Evolutionary conservation across 2,113 vertebrate species (phyloP).

Genomic region (Ctenomys sociabilis): DNA sequence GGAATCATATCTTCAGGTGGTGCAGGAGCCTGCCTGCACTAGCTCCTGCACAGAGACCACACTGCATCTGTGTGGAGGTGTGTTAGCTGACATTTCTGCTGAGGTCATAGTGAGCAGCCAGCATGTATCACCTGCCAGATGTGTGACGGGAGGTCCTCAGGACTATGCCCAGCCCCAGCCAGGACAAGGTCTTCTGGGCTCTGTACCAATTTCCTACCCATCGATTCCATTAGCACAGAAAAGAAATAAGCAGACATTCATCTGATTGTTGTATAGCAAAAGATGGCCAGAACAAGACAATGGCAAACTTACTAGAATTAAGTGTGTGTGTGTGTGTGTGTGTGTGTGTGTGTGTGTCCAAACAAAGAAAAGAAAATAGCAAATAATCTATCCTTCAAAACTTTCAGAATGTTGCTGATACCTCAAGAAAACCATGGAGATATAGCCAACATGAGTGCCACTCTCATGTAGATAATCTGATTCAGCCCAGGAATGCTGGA

Average conservation of each 20-base stretch:
- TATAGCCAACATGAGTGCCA: not conserved
- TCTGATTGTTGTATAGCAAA: not conserved
- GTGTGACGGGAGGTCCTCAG: not conserved
- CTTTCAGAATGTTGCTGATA: not conserved
- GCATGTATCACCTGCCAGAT: not conserved
- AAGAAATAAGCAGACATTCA: not conserved
- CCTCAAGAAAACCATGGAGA: not conserved
- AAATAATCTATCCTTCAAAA: not conserved
- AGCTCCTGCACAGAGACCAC: not conserved
- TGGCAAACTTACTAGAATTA: not conserved
- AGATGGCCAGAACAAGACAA: not conserved
- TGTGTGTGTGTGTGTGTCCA: not conserved
- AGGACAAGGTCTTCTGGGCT: not conserved
- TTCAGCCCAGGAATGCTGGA: not conserved
- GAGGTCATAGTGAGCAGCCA: not conserved
- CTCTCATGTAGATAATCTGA: not conserved
- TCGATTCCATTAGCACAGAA: not conserved
- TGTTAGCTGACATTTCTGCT: not conserved
- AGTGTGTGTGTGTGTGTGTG: not conserved
- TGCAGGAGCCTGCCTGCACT: not conserved
- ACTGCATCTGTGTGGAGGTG: not conserved
- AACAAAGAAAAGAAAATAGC: not conserved
- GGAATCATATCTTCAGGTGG: not conserved
- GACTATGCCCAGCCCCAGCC: not conserved
- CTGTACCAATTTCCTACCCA: not conserved